Percentiles rank a stretch among this genome's conserved stretches.
These are phyloP conservation scores for Luffia ferchaultella DNA, from an alignment of 2,888 invertebrate species.

Conservation along the genomic window DNA sequence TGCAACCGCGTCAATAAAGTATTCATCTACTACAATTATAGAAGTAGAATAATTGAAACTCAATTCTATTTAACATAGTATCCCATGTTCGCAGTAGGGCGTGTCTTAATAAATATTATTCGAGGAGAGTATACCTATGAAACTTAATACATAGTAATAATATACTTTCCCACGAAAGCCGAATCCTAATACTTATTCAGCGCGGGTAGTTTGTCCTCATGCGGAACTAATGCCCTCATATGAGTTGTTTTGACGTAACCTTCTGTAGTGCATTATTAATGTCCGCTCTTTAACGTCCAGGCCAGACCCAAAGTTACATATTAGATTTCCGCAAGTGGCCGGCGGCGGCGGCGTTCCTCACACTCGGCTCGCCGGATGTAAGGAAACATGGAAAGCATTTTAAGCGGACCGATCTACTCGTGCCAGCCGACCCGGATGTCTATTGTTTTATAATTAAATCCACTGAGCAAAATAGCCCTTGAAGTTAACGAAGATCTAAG, in stretches of 20 bases:
- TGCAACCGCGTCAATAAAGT: too few relatives aligned
- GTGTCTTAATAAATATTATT: too few relatives aligned
- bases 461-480: not conserved
- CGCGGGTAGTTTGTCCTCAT: not conserved
- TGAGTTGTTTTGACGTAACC: not conserved
- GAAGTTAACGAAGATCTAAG: not conserved
- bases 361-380: conserved; percentile 39
- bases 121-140: too few relatives aligned
- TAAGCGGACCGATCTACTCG: conserved; percentile 37
- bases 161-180: not conserved
- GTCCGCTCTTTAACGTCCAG: conserved; percentile 28
- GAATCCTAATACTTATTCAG: not conserved
- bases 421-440: conserved; percentile 45
- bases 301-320: conserved; percentile 31
- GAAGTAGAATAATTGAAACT: too few relatives aligned
- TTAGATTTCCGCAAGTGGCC: conserved; percentile 44
- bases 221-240: not conserved
- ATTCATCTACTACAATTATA: too few relatives aligned
- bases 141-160: too few relatives aligned
- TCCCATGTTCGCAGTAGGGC: too few relatives aligned
- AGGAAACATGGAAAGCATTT: conserved; percentile 61
- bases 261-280: not conserved
- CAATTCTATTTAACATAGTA: too few relatives aligned
- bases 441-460: conserved; percentile 31
- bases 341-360: conserved; percentile 18